Evolutionary conservation across 2,113 vertebrate genomes (phyloP).

Genomic region (Poecilia latipinna): DNA sequence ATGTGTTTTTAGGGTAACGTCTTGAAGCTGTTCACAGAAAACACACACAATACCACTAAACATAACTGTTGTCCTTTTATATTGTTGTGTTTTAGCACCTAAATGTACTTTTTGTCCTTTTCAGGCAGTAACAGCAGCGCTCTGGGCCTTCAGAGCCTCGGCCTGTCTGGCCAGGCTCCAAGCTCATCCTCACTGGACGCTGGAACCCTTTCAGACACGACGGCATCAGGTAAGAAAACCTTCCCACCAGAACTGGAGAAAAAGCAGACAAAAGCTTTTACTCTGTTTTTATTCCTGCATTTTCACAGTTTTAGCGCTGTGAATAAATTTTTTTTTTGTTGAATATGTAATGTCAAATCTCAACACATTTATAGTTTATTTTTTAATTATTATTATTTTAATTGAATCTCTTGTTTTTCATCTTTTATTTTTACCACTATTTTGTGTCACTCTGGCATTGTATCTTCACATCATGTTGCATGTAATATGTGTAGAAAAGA

Average conservation of each 20-base stretch:
- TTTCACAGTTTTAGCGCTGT: not conserved
- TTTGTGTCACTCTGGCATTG: not conserved
- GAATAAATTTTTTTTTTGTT: too few relatives aligned
- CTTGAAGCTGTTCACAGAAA: not conserved
- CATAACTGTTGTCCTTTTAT: not conserved
- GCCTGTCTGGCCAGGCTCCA: constrained; percentile 95
- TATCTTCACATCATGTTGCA: constrained; percentile 10
- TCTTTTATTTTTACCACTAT: not conserved
- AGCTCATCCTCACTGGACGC: constrained; percentile 98
- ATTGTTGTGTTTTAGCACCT: not conserved
- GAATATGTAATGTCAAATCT: not conserved
- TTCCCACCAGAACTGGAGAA: not conserved
- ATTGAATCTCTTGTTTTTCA: not conserved
- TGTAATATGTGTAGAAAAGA: not conserved
- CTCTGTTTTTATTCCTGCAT: constrained; percentile 12
- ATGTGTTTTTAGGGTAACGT: not conserved
- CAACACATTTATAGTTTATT: not conserved
- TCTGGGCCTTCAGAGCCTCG: constrained; percentile 93
- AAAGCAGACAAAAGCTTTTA: not conserved
- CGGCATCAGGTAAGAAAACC: constrained; percentile 93
- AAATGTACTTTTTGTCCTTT: constrained; percentile 40
- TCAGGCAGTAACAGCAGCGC: constrained; percentile 98
- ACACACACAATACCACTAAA: not conserved
- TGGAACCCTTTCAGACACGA: constrained; percentile 97
- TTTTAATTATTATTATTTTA: not conserved